phyloP scores from a whole-genome alignment of 2,113 vertebrate species.

The Corythaeola cristata region DNA sequence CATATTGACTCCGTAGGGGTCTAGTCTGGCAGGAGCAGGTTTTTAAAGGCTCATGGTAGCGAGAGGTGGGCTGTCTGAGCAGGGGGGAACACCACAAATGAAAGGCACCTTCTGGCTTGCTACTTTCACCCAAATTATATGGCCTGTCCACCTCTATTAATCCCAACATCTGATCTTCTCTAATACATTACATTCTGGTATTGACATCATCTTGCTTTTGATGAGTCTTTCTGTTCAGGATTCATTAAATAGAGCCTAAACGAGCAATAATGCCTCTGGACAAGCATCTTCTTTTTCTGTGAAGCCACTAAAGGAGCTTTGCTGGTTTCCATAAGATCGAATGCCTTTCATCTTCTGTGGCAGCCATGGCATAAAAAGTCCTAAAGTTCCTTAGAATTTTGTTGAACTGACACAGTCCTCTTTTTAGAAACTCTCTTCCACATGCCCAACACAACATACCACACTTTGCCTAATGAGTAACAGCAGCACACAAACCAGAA shows the following conservation, averaged over 20 bases:
- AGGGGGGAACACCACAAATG: neutral
- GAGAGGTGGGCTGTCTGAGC: neutral
- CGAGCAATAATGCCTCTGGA: neutral
- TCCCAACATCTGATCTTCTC: neutral
- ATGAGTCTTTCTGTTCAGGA: neutral
- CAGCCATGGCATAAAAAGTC: neutral
- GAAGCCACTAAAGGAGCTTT: neutral
- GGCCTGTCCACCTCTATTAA: neutral
- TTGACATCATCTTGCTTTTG: neutral
- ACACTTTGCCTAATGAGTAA: neutral
- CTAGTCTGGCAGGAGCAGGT: neutral
- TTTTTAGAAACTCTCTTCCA: neutral
- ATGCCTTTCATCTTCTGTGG: neutral
- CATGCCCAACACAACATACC: neutral
- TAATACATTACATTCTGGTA: neutral
- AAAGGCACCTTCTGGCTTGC: neutral
- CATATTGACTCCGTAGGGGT: rapidly evolving
- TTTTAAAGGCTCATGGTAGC: neutral
- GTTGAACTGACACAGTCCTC: neutral
- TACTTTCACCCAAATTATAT: neutral
- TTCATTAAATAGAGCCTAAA: neutral
- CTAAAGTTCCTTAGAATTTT: neutral
- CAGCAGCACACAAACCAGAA: neutral
- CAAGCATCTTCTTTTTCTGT: neutral
- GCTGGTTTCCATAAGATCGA: neutral